These are phyloP conservation scores for Falcaria lacertinaria DNA, from an alignment of 2,888 invertebrate genomes.

Conservation along the genomic window DNA sequence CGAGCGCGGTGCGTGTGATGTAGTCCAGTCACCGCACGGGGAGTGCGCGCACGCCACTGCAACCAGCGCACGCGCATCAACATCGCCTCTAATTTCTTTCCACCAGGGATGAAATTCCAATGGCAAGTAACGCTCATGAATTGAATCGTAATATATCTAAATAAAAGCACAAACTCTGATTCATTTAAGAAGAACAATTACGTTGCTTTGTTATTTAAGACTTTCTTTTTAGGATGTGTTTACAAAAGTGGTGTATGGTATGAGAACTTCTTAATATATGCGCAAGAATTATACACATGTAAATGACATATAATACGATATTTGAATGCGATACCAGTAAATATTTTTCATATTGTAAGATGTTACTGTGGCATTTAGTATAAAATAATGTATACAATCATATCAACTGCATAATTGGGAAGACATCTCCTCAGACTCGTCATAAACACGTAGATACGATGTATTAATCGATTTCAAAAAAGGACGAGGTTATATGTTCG, in stretches of 20 bases:
- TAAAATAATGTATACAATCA: no score
- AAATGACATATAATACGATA: no score
- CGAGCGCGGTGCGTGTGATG: slow-evolving; percentile 34
- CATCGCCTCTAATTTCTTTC: slow-evolving; percentile 12
- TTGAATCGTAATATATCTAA: slow-evolving; percentile 43
- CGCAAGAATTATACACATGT: no score
- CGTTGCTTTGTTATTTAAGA: slow-evolving; percentile 33
- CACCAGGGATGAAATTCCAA: slow-evolving; percentile 13
- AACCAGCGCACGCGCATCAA: slow-evolving; percentile 12
- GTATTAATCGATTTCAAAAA: no score
- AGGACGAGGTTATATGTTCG: no score
- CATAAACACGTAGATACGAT: no score
- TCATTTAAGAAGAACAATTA: slow-evolving; percentile 43
- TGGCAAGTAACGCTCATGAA: slow-evolving; percentile 42
- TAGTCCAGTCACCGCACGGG: slow-evolving; percentile 29
- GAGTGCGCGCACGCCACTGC: slow-evolving; percentile 10
- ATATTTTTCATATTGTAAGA: no score
- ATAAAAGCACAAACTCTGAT: slow-evolving; percentile 40
- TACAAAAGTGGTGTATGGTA: background rate
- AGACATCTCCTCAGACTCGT: no score
- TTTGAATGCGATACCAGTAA: no score
- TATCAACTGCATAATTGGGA: no score
- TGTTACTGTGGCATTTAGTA: no score
- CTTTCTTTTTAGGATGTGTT: slow-evolving; percentile 38
- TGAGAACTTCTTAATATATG: no score